Percentiles rank a stretch among this genome's conserved stretches.
Conservation (phyloP, 2,113 vertebrate genomes). For the Argyrosomus japonicus region DNA sequence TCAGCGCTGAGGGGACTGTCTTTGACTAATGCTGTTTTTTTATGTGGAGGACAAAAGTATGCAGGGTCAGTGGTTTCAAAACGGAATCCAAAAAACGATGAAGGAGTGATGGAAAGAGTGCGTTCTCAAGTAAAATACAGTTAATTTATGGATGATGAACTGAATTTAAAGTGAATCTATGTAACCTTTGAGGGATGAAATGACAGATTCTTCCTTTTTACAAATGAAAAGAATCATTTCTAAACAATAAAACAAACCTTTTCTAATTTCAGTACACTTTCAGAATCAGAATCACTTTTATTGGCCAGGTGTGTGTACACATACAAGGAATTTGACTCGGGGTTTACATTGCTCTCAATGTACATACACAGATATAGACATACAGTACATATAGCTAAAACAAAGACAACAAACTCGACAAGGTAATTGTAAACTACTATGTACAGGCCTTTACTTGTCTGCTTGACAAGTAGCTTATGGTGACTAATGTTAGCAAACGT, state of each 20-base stretch:
- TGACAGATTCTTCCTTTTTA: background rate
- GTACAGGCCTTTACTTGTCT: no score
- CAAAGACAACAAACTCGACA: no score
- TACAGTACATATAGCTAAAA: background rate
- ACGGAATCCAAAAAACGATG: background rate
- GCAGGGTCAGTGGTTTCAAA: background rate
- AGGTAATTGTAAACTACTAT: no score
- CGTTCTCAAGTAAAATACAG: background rate
- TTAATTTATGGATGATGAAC: background rate
- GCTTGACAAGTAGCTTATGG: background rate
- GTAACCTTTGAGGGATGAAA: background rate
- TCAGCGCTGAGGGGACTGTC: background rate
- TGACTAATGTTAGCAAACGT: background rate
- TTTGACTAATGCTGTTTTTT: conserved; percentile 21
- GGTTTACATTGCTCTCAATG: no score
- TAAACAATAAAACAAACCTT: background rate
- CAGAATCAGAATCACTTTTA: no score
- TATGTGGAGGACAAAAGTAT: background rate
- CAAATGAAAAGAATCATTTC: background rate
- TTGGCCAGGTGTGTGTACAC: no score
- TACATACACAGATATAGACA: no score
- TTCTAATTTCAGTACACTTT: background rate
- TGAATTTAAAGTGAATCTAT: background rate
- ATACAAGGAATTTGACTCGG: no score
- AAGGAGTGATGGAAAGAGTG: background rate